Evolutionary conservation across 2,888 invertebrate species (phyloP).

Genomic region (Eustalomyia histrio): DNA sequence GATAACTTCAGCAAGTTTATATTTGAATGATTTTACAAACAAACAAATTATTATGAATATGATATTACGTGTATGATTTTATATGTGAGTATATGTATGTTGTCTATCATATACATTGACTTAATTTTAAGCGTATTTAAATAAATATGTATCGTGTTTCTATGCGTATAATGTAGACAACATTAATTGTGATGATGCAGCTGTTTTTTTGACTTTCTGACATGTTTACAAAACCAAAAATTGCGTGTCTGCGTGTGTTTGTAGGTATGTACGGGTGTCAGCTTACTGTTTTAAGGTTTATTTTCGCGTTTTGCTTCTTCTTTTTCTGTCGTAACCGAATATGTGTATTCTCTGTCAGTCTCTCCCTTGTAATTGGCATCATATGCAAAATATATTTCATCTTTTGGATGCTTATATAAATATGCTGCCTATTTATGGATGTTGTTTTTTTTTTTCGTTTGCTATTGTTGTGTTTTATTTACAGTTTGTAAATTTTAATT

Average conservation of each 20-base stretch:
- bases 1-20: background rate
- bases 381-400: constrained; percentile 32
- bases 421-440: background rate
- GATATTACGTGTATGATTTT: too few relatives aligned
- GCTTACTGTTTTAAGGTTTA: background rate
- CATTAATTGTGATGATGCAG: constrained; percentile 52
- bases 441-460: background rate
- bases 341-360: constrained; percentile 28
- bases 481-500: background rate
- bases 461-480: too few relatives aligned
- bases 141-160: background rate
- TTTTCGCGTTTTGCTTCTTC: background rate
- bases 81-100: too few relatives aligned
- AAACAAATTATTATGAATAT: background rate
- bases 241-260: constrained; percentile 10
- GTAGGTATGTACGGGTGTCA: background rate
- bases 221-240: constrained; percentile 54
- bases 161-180: constrained; percentile 15
- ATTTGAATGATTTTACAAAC: background rate
- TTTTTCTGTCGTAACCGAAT: constrained; percentile 24
- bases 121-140: background rate
- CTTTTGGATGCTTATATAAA: background rate
- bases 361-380: constrained; percentile 36
- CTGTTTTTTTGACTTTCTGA: constrained; percentile 53
- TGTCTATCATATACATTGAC: too few relatives aligned